Evolutionary conservation across 2,797 vertebrate species (phyloP).

Genomic region (Pteronotus mesoamericanus): DNA sequence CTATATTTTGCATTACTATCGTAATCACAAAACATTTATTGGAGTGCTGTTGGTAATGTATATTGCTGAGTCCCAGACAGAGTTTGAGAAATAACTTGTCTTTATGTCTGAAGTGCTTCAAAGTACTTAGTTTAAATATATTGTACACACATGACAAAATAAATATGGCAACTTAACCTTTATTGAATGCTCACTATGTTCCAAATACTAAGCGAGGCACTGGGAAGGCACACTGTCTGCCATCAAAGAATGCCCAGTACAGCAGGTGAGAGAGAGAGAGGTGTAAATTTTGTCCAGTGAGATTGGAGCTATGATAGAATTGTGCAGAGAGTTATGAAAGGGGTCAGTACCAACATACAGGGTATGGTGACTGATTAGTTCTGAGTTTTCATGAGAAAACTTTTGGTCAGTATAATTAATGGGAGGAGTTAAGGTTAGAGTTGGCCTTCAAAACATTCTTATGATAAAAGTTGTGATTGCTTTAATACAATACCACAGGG

Average conservation of each 20-base stretch:
- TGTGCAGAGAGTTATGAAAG: background rate
- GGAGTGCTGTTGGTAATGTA: background rate
- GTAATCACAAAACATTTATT: background rate
- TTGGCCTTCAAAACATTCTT: background rate
- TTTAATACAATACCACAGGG: background rate
- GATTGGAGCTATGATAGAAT: background rate
- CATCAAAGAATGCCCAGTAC: too few relatives aligned
- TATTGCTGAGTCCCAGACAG: background rate
- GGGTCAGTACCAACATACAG: background rate
- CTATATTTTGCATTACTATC: background rate
- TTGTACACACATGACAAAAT: background rate
- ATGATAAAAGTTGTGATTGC: background rate
- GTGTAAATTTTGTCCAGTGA: background rate
- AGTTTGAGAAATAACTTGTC: background rate
- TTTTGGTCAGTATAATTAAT: background rate
- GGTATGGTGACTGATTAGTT: background rate
- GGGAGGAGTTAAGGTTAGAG: background rate
- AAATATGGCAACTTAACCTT: background rate
- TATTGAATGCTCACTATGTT: background rate
- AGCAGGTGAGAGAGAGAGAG: background rate
- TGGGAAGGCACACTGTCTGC: background rate
- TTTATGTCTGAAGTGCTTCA: background rate
- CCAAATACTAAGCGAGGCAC: background rate
- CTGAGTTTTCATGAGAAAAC: background rate
- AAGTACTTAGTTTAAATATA: background rate